phyloP scores from a whole-genome alignment of 1,140 invertebrate genomes.

The Archivesica marissinica region DNA sequence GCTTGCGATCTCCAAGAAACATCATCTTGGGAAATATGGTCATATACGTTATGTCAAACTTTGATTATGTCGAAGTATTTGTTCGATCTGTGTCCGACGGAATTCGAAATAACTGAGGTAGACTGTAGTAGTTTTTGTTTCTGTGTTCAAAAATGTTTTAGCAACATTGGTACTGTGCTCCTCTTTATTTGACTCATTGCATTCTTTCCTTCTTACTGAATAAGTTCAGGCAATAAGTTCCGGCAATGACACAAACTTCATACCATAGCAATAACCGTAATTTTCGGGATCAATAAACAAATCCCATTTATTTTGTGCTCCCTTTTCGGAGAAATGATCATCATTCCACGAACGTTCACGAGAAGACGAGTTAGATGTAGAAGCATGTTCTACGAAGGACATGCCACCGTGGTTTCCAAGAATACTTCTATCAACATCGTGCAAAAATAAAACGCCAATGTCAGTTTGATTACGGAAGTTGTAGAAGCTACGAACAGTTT shows the following conservation, averaged over 20 bases:
- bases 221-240: not conserved
- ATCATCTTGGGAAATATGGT: too few relatives aligned
- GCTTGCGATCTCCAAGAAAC: too few relatives aligned
- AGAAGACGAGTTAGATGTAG: not conserved
- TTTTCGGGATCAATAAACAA: not conserved
- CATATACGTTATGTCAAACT: too few relatives aligned
- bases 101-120: too few relatives aligned
- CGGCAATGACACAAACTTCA: not conserved
- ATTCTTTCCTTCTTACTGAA: not conserved
- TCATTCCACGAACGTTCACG: not conserved
- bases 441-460: not conserved
- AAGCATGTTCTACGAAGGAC: not conserved
- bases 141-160: not conserved
- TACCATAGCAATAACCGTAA: conserved; percentile 13
- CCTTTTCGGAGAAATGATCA: not conserved
- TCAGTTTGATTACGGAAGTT: not conserved
- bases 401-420: not conserved
- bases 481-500: not conserved
- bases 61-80: too few relatives aligned
- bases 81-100: too few relatives aligned
- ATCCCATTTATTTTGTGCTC: not conserved
- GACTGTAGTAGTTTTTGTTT: too few relatives aligned
- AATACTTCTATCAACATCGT: not conserved
- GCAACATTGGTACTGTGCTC: not conserved
- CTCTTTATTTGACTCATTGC: not conserved